phyloP scores from a whole-genome alignment of 2,797 vertebrate species.

The Threskiornis aethiopicus region DNA sequence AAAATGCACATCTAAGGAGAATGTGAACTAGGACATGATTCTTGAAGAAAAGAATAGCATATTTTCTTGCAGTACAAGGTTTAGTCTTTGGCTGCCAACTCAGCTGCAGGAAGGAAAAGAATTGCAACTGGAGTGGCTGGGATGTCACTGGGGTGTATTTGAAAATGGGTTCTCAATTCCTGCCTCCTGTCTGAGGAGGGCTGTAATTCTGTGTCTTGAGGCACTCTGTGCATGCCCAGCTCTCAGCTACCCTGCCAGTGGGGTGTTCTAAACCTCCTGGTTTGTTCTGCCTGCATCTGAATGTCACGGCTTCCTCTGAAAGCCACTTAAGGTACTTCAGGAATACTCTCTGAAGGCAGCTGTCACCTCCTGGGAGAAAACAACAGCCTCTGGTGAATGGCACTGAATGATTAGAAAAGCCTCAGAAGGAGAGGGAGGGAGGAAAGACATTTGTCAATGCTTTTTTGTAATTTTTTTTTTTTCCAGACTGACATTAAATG shows the following conservation, averaged over 20 bases:
- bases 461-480: neutral
- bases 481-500: neutral
- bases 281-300: conserved; percentile 2
- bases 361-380: neutral
- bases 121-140: neutral
- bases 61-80: neutral
- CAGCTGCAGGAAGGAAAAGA: neutral
- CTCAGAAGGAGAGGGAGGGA: neutral
- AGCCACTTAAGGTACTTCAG: neutral
- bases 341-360: neutral
- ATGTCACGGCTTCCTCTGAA: conserved; percentile 1
- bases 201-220: neutral
- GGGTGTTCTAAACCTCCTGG: neutral
- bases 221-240: neutral
- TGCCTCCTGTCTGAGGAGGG: neutral
- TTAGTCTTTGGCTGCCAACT: neutral
- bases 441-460: neutral
- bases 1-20: neutral
- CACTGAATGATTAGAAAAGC: neutral
- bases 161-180: neutral
- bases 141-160: neutral
- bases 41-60: neutral
- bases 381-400: neutral
- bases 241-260: neutral
- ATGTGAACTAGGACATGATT: neutral